Conservation (phyloP, 2,797 vertebrate genomes). For the Champsocephalus esox region DNA sequence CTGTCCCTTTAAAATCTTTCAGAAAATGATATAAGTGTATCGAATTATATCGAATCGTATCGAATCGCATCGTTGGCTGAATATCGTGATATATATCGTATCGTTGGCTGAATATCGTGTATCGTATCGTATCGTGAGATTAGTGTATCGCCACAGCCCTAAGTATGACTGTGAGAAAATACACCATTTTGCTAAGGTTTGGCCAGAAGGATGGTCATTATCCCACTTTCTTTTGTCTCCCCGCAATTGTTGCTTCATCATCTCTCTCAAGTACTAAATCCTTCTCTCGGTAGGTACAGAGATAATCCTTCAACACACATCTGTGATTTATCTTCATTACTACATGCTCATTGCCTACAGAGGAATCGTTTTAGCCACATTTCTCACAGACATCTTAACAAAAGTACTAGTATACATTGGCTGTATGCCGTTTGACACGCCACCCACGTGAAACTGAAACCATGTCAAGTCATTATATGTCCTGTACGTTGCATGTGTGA, state of each 20-base stretch:
- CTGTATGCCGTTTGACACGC: background rate
- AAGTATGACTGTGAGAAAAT: background rate
- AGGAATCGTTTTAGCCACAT: background rate
- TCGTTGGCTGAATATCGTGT: too few relatives aligned
- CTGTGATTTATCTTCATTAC: constrained; percentile 37
- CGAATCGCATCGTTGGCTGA: too few relatives aligned
- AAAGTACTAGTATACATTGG: background rate
- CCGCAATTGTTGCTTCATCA: background rate
- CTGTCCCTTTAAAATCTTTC: too few relatives aligned
- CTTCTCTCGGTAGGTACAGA: background rate
- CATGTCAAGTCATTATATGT: background rate
- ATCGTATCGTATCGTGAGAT: too few relatives aligned
- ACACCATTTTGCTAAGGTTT: background rate
- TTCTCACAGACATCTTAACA: background rate
- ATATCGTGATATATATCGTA: too few relatives aligned
- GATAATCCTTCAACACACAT: constrained; percentile 28
- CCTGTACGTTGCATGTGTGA: background rate
- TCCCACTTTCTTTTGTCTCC: background rate
- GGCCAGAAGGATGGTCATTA: background rate
- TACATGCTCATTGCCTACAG: constrained; percentile 4
- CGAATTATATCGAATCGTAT: too few relatives aligned
- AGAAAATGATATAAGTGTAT: too few relatives aligned
- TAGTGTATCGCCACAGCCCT: too few relatives aligned
- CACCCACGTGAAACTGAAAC: background rate
- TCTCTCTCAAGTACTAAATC: constrained; percentile 2